Conservation (phyloP, 2,888 invertebrate species). For the Helleia helle region DNA sequence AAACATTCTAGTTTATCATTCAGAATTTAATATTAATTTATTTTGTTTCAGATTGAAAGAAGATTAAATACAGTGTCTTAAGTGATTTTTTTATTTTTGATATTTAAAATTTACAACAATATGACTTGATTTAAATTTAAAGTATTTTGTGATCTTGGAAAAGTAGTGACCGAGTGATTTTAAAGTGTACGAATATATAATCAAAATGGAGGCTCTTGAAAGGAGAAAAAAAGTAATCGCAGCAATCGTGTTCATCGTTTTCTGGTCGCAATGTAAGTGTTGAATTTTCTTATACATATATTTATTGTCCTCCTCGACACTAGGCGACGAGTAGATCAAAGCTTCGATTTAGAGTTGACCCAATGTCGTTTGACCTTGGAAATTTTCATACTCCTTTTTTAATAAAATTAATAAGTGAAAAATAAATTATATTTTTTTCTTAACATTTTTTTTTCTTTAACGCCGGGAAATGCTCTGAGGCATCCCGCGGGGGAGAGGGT, state of each 20-base stretch:
- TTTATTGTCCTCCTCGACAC: too few species aligned
- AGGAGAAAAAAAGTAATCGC: slow-evolving; percentile 45
- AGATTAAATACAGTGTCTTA: not conserved
- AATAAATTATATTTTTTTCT: too few species aligned
- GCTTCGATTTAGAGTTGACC: too few species aligned
- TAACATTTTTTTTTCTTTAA: too few species aligned
- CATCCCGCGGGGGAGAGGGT: too few species aligned
- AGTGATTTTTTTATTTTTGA: not conserved
- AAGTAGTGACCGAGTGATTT: slow-evolving; percentile 11
- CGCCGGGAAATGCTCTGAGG: too few species aligned
- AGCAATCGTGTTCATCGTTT: slow-evolving; percentile 42
- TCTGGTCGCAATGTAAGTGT: slow-evolving; percentile 59
- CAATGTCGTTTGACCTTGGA: too few species aligned
- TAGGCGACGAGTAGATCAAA: too few species aligned
- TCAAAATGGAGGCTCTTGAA: slow-evolving; percentile 62
- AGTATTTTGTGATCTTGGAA: slow-evolving; percentile 13
- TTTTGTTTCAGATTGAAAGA: slow-evolving; percentile 22
- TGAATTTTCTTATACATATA: too few species aligned
- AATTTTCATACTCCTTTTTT: too few species aligned
- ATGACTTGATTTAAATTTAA: slow-evolving; percentile 10
- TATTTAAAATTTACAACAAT: slow-evolving; percentile 16
- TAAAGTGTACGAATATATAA: slow-evolving; percentile 14
- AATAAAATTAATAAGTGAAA: too few species aligned
- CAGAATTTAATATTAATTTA: slow-evolving; percentile 7
- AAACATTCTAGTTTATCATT: too few species aligned